Conservation (phyloP, 2,797 vertebrate genomes). For the Helostoma temminkii region DNA sequence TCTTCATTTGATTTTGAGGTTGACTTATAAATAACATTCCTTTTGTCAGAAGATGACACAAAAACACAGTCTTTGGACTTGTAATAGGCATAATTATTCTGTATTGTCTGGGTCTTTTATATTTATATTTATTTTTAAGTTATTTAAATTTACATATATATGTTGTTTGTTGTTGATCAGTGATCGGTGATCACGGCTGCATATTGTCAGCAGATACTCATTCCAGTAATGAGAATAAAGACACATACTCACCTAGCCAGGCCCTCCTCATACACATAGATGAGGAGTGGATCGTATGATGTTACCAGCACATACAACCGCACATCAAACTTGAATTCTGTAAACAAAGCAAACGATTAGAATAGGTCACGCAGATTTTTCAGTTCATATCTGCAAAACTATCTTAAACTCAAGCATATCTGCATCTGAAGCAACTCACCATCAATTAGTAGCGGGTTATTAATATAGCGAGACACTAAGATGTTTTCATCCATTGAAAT, state of each 20-base stretch:
- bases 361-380: background rate
- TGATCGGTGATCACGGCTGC: background rate
- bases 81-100: no score
- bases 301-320: constrained; percentile 96
- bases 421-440: constrained; percentile 82
- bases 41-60: background rate
- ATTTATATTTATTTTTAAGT: no score
- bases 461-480: constrained; percentile 96
- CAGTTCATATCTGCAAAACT: constrained; percentile 2
- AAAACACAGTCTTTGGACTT: background rate
- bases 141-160: no score
- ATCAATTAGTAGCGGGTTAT: constrained; percentile 95
- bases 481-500: constrained; percentile 95
- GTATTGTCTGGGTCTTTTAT: no score
- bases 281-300: constrained; percentile 93
- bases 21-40: no score
- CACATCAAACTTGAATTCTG: constrained; percentile 98
- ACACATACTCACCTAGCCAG: constrained; percentile 88
- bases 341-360: constrained; percentile 28
- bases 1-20: background rate
- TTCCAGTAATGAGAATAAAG: background rate
- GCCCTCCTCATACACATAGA: constrained; percentile 98
- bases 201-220: background rate
- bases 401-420: background rate
- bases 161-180: no score